Conservation (phyloP, 2,797 vertebrate species). For the Typhlichthys eigenmanni region DNA sequence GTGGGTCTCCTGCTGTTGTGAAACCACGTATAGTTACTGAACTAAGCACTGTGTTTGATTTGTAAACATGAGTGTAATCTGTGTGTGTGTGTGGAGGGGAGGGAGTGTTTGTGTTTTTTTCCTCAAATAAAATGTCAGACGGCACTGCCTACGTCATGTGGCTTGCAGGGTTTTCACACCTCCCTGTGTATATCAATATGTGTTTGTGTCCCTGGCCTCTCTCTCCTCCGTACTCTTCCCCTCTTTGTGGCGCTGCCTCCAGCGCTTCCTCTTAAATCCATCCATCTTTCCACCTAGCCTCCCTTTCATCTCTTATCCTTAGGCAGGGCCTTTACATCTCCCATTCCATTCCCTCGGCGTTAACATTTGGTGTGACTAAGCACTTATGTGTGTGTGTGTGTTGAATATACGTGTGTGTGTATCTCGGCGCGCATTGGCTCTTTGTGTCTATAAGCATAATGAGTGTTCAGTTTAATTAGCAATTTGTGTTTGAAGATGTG, state of each 20-base stretch:
- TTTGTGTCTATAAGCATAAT: conserved; percentile 1
- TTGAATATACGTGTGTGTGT: conserved; percentile 6
- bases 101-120: too few species aligned
- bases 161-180: conserved; percentile 1
- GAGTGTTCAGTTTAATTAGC: background rate
- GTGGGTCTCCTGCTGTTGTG: too few species aligned
- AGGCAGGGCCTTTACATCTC: conserved; percentile 30
- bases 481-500: conserved; percentile 20
- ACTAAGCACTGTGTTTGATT: too few species aligned
- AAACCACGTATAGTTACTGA: too few species aligned
- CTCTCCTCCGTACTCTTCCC: background rate
- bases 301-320: conserved; percentile 9
- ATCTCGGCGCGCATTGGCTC: conserved; percentile 1
- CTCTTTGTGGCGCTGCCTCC: background rate
- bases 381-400: conserved; percentile 1
- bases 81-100: too few species aligned
- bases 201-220: too few species aligned
- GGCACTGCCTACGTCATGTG: background rate
- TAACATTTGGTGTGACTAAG: conserved; percentile 1
- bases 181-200: background rate
- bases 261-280: conserved; percentile 11
- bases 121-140: too few species aligned
- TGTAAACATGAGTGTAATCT: too few species aligned
- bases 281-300: conserved; percentile 5
- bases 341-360: conserved; percentile 26